These are phyloP conservation scores for Endomychus coccineus DNA, from an alignment of 2,888 invertebrate genomes.

Conservation along the genomic window DNA sequence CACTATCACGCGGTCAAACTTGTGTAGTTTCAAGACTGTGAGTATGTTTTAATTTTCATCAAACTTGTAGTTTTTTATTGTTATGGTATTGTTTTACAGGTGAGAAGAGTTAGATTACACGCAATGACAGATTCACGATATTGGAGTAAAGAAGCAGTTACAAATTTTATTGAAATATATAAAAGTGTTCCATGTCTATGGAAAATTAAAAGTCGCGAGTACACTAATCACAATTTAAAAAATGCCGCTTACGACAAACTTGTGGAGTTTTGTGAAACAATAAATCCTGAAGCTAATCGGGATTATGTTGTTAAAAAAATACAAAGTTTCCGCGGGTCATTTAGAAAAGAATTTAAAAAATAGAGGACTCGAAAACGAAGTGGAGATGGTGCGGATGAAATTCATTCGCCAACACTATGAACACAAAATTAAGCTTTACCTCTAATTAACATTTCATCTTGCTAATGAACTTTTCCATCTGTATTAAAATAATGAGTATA, in stretches of 20 bases:
- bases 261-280: neutral
- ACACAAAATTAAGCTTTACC: constrained; percentile 7
- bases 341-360: constrained; percentile 16
- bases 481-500: constrained; percentile 5
- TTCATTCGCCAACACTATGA: constrained; percentile 12
- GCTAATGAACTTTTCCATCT: constrained; percentile 6
- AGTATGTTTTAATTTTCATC: too few relatives aligned
- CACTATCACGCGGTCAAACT: too few relatives aligned
- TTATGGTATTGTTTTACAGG: too few relatives aligned
- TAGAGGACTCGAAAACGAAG: constrained; percentile 5
- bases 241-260: too few relatives aligned
- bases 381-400: constrained; percentile 11
- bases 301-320: constrained; percentile 13
- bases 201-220: neutral
- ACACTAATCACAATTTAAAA: constrained; percentile 1
- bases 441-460: constrained; percentile 9
- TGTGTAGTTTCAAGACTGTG: too few relatives aligned
- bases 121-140: too few relatives aligned
- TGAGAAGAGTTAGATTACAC: too few relatives aligned
- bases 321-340: constrained; percentile 14
- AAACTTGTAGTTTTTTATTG: too few relatives aligned
- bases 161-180: too few relatives aligned
- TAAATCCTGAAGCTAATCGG: constrained; percentile 3
- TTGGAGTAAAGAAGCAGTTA: too few relatives aligned
- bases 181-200: constrained; percentile 8